These are phyloP conservation scores for Callopanchax toddi DNA, from an alignment of 2,113 vertebrate genomes.

Conservation along the genomic window DNA sequence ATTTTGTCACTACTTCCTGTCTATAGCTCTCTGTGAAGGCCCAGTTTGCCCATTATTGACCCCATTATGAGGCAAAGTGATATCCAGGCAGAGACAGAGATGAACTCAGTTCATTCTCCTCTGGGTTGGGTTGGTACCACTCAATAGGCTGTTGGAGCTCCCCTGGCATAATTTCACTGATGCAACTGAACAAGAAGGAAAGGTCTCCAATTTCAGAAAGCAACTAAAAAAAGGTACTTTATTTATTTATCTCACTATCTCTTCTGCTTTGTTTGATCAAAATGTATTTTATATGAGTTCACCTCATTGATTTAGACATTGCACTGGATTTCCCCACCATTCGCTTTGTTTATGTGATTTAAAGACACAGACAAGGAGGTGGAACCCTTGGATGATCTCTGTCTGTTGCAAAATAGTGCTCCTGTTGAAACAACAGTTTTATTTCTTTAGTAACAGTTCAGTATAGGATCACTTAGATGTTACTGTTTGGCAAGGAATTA, in stretches of 20 bases:
- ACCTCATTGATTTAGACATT: too few relatives aligned
- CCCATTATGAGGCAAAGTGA: slow-evolving; percentile 22
- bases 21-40: slow-evolving; percentile 48
- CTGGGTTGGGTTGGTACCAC: slow-evolving; percentile 36
- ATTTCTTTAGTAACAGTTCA: neutral
- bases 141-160: slow-evolving; percentile 36
- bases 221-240: slow-evolving; percentile 71
- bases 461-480: neutral
- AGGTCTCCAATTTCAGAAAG: slow-evolving; percentile 38
- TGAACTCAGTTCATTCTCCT: slow-evolving; percentile 30
- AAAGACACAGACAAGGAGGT: too few relatives aligned
- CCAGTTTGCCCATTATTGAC: slow-evolving; percentile 60
- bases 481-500: neutral
- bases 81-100: slow-evolving; percentile 16
- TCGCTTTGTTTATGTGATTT: too few relatives aligned
- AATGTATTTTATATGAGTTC: neutral
- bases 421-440: neutral
- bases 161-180: slow-evolving; percentile 62
- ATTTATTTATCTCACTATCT: neutral
- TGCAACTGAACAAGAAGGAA: slow-evolving; percentile 51
- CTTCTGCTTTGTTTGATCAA: neutral
- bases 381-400: neutral
- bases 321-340: too few relatives aligned
- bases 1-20: slow-evolving; percentile 50
- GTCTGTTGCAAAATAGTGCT: neutral